phyloP scores from a whole-genome alignment of 2,797 vertebrate genomes.

The Erpetoichthys calabaricus region DNA sequence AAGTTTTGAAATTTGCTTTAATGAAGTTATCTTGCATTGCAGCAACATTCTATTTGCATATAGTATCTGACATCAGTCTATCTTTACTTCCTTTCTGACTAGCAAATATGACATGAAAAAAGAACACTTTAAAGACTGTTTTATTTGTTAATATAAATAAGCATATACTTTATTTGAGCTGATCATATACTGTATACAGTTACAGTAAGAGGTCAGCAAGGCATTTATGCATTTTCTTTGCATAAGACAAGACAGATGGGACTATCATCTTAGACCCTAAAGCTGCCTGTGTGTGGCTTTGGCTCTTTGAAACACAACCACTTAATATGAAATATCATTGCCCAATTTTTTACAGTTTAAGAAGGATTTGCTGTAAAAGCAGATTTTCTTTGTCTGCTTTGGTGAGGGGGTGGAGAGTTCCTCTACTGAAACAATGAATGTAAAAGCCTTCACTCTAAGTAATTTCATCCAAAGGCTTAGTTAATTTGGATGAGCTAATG shows the following conservation, averaged over 20 bases:
- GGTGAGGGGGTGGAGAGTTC: conserved; percentile 7
- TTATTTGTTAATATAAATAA: too few species aligned
- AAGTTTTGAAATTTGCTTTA: too few species aligned
- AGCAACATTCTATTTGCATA: too few species aligned
- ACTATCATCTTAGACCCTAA: not conserved
- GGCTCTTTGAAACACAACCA: not conserved
- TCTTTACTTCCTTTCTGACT: too few species aligned
- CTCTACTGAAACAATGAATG: conserved; percentile 16
- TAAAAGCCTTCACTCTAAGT: conserved; percentile 2
- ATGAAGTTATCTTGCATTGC: too few species aligned
- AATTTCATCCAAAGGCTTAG: not conserved
- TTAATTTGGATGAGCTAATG: conserved; percentile 4
- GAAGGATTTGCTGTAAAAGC: conserved; percentile 9
- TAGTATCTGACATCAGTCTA: too few species aligned
- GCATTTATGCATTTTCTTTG: not conserved
- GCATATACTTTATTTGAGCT: too few species aligned
- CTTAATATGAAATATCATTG: conserved; percentile 1
- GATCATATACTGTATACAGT: too few species aligned
- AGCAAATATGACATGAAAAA: too few species aligned
- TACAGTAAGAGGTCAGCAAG: not conserved
- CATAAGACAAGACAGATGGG: not conserved
- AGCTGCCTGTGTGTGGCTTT: not conserved
- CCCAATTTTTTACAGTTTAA: not conserved
- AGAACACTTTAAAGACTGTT: too few species aligned
- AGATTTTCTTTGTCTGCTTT: conserved; percentile 10